These are phyloP conservation scores for Pangasianodon hypophthalmus DNA, from an alignment of 2,113 vertebrate species.

Conservation along the genomic window DNA sequence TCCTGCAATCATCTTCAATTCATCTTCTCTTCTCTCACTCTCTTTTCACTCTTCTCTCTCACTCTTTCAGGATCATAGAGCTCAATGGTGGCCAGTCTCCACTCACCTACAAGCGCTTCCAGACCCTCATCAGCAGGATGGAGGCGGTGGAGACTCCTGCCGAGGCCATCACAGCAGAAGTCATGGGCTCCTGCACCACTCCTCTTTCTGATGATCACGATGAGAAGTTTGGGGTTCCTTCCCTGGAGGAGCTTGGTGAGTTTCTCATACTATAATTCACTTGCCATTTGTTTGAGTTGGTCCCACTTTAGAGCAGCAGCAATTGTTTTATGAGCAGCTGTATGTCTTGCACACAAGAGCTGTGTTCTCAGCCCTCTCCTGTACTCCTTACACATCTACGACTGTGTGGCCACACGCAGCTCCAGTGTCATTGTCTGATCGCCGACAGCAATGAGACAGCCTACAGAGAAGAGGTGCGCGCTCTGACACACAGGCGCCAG, in stretches of 20 bases:
- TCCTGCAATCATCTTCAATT: not conserved
- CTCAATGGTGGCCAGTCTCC: conserved; percentile 94
- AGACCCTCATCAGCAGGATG: conserved; percentile 96
- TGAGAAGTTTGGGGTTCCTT: conserved; percentile 93
- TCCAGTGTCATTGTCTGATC: no score
- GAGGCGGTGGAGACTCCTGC: conserved; percentile 86
- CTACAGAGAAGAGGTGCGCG: no score
- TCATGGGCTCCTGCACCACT: conserved; percentile 86
- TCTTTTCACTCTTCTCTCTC: no score
- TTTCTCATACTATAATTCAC: not conserved
- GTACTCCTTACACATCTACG: no score
- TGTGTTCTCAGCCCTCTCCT: no score
- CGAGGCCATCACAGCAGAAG: conserved; percentile 86
- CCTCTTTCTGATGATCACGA: conserved; percentile 93
- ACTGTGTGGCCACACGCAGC: no score
- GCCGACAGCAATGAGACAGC: no score
- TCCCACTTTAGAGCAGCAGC: not conserved
- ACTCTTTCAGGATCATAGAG: conserved; percentile 87
- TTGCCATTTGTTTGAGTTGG: not conserved
- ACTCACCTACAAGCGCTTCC: conserved; percentile 95
- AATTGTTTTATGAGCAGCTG: not conserved
- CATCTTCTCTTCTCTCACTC: not conserved
- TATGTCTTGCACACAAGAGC: not conserved
- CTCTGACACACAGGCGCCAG: no score
- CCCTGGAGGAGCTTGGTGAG: conserved; percentile 92